Evolutionary conservation across 2,888 invertebrate genomes (phyloP), one percentile per base, ranked within the genome.

Genomic region (Cryptus viduatorius): DNA sequence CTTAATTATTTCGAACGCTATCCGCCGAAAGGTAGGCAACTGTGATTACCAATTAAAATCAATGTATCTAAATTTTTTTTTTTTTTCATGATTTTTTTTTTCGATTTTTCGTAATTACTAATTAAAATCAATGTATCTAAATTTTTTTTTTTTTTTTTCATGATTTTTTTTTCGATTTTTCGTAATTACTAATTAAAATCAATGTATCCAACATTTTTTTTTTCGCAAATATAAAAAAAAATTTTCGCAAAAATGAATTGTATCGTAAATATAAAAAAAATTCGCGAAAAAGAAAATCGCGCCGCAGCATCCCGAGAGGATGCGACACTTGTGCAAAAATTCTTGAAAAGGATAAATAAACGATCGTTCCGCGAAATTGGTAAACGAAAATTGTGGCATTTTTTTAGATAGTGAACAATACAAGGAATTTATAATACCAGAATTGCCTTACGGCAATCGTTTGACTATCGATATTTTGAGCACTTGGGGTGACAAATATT

Each of bases 401-500:
- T 83, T 86, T 86, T 56, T 82, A 85, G 88, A 83, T 46, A 79
- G 53, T 68, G 86, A 73, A 67, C 64, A 75, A 73, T 65, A 48
- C 71, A 93, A 88, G 78, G 95, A 95, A 89, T 97, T 97, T 92
- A 94, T 96, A 56, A 97, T 97, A 85, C 97, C 97, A 0, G 96
- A 97, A 93, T 94, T 97, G 87, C 97, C 97, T 0, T 94, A 94
- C 85, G 97, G 97, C n/a, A 94, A 95, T 89, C 93, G 95, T 77
- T 91, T 97, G 89, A 95, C 95, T 86, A 94, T 97, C 76, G 96
- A 96, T 92, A 96, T 97, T 86, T 94, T 95, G 79, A 95, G 95
- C 19, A 97, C 97, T 44, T 97, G 97, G 97, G 97, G 97, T 8
- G 97, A 97, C 91, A 95, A 95, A 88, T 96, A 97, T 93, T 96